Percentiles rank a stretch among this genome's conserved stretches.
These are phyloP conservation scores for Candoia aspera DNA, from an alignment of 2,113 vertebrate genomes.

Conservation along the genomic window DNA sequence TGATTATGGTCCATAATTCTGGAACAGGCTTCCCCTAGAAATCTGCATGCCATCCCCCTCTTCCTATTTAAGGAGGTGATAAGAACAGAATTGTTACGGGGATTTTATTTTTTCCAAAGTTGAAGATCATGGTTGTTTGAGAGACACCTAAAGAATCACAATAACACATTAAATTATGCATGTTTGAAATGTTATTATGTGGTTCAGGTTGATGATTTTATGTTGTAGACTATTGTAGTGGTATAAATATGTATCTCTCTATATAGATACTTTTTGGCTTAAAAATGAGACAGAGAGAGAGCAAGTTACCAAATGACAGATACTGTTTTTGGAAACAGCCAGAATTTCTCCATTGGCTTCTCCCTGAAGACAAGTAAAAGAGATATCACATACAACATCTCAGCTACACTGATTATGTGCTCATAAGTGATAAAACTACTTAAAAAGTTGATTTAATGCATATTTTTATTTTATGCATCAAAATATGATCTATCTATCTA, in stretches of 20 bases:
- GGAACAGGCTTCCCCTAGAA: not conserved
- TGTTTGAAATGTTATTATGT: not conserved
- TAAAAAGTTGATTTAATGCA: conserved; percentile 2
- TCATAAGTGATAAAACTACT: not conserved
- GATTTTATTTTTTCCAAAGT: not conserved
- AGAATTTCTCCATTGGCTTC: conserved; percentile 8
- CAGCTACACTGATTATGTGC: conserved; percentile 9
- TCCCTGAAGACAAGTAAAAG: conserved; percentile 1
- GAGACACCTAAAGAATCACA: not conserved
- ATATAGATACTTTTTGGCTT: conserved; percentile 10
- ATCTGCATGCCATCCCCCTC: not conserved
- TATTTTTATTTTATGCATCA: conserved; percentile 12
- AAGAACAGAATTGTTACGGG: not conserved
- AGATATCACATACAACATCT: conserved; percentile 8
- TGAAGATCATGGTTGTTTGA: not conserved
- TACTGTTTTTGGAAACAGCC: conserved; percentile 22
- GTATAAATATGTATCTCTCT: conserved; percentile 1
- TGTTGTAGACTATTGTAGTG: not conserved
- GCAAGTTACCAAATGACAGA: conserved; percentile 5
- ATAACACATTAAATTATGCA: not conserved
- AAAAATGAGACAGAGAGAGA: not conserved
- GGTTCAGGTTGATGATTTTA: not conserved
- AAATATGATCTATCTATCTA: no score
- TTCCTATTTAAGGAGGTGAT: not conserved
- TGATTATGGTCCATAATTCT: not conserved